Evolutionary conservation across 2,888 invertebrate species (phyloP).

Genomic region (Spisula subtruncata): DNA sequence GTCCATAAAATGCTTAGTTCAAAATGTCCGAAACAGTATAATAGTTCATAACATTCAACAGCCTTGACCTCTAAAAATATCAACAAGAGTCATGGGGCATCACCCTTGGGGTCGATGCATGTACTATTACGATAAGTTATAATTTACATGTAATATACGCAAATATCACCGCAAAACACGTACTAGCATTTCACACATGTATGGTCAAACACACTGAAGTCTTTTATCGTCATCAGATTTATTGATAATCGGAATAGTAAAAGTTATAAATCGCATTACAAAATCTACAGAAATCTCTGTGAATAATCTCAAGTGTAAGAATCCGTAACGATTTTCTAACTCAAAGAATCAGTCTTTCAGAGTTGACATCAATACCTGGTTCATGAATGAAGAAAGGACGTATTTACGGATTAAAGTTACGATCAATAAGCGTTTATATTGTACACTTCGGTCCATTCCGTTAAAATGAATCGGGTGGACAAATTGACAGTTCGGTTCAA

Average conservation of each 20-base stretch:
- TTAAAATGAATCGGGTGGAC: neutral
- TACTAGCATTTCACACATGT: too few relatives aligned
- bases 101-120: too few relatives aligned
- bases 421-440: neutral
- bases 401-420: neutral
- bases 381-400: slow-evolving; percentile 3
- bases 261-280: neutral
- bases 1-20: too few relatives aligned
- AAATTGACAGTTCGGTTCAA: neutral
- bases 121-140: too few relatives aligned
- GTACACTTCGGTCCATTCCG: neutral
- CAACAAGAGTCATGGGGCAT: too few relatives aligned
- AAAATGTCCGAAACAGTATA: too few relatives aligned
- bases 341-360: slow-evolving; percentile 35
- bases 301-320: neutral
- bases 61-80: too few relatives aligned
- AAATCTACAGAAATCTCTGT: neutral
- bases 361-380: slow-evolving; percentile 42
- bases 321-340: slow-evolving; percentile 3
- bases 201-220: too few relatives aligned
- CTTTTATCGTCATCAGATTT: too few relatives aligned
- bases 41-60: too few relatives aligned
- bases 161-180: too few relatives aligned
- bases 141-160: too few relatives aligned
- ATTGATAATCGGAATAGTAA: neutral